These are phyloP conservation scores for Zaprionus kolodkinae DNA, from an alignment of 1,140 invertebrate species.

Conservation along the genomic window DNA sequence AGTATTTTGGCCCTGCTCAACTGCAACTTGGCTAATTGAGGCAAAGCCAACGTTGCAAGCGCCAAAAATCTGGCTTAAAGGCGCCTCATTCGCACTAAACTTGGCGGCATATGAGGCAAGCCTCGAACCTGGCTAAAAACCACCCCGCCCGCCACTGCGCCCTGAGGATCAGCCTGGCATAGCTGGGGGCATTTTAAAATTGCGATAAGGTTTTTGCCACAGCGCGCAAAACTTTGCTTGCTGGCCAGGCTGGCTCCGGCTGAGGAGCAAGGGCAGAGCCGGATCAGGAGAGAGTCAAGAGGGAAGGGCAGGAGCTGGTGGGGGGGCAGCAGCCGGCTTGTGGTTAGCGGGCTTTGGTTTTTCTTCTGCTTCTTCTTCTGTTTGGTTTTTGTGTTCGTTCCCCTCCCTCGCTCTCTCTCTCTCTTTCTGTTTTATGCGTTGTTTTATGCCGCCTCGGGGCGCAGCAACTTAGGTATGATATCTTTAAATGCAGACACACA, in stretches of 20 bases:
- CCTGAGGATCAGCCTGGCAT: background rate
- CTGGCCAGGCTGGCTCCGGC: conserved; percentile 29
- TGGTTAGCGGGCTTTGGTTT: conserved; percentile 44
- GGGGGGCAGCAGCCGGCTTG: background rate
- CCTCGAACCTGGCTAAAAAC: background rate
- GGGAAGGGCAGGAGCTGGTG: background rate
- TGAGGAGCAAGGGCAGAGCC: background rate
- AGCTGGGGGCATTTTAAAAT: conserved; percentile 75
- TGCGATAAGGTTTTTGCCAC: conserved; percentile 82
- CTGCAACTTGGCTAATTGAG: conserved; percentile 25
- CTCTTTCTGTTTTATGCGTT: conserved; percentile 48
- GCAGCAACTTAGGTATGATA: conserved; percentile 80
- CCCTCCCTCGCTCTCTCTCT: conserved; percentile 17
- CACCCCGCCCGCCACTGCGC: background rate
- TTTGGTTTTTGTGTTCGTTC: conserved; percentile 27
- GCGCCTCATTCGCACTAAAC: conserved; percentile 2
- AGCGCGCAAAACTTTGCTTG: conserved; percentile 81
- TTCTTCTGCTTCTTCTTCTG: conserved; percentile 39
- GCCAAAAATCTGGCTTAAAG: conserved; percentile 22
- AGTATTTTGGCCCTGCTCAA: too few relatives aligned
- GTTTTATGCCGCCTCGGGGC: conserved; percentile 65
- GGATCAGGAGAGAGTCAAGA: background rate
- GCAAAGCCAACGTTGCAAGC: conserved; percentile 10
- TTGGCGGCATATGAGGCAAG: background rate
- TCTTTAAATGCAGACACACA: conserved; percentile 80